These are phyloP conservation scores for Choristoneura fumiferana DNA, from an alignment of 1,140 invertebrate genomes.

Conservation along the genomic window DNA sequence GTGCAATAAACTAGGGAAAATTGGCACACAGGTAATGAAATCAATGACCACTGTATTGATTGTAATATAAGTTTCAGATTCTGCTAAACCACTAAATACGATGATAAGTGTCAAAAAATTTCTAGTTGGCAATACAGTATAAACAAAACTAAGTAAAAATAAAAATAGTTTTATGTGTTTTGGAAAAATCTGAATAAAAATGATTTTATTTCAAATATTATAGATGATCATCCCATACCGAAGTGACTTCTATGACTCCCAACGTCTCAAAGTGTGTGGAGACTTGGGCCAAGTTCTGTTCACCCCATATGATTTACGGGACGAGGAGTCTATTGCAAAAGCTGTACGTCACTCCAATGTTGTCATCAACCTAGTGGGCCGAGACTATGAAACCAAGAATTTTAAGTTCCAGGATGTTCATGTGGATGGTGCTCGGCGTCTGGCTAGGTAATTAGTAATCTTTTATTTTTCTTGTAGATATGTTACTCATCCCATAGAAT, in stretches of 20 bases:
- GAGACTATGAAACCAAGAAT: slow-evolving; percentile 95
- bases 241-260: slow-evolving; percentile 89
- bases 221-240: slow-evolving; percentile 96
- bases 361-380: slow-evolving; percentile 96
- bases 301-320: slow-evolving; percentile 89
- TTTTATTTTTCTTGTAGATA: no score
- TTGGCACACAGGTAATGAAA: slow-evolving; percentile 85
- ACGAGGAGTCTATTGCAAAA: slow-evolving; percentile 93
- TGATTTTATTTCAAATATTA: slow-evolving; percentile 44
- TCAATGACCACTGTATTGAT: no score
- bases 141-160: no score
- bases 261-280: slow-evolving; percentile 89
- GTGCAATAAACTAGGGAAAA: slow-evolving; percentile 93
- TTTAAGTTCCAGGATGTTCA: slow-evolving; percentile 91
- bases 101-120: no score
- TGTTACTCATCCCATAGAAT: no score
- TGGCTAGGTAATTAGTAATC: slow-evolving; percentile 80
- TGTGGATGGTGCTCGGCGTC: slow-evolving; percentile 84
- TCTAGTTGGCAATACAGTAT: no score
- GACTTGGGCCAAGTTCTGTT: slow-evolving; percentile 98
- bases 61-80: no score
- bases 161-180: no score
- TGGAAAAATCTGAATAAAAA: no score
- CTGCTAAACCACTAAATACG: no score
- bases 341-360: slow-evolving; percentile 97